Evolutionary conservation across 2,113 vertebrate genomes (phyloP).

Genomic region (Indicator maculatus): DNA sequence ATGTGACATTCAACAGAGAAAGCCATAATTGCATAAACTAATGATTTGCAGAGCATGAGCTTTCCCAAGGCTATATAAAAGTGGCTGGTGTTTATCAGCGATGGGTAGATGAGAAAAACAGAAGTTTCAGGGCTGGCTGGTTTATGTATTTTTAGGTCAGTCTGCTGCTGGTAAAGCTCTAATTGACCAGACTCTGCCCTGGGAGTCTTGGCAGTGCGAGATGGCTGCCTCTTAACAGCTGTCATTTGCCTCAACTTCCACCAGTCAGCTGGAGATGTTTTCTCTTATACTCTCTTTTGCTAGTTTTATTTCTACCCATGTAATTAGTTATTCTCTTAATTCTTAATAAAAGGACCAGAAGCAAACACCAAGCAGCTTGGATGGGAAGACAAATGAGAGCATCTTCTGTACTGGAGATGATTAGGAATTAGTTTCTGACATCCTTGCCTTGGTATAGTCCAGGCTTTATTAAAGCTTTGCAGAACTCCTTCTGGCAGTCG

Average conservation of each 20-base stretch:
- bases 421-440: constrained; percentile 18
- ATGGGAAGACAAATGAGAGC: background rate
- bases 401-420: background rate
- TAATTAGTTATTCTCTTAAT: background rate
- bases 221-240: accelerated
- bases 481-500: constrained; percentile 15
- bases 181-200: background rate
- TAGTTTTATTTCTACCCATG: background rate
- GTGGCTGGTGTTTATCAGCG: background rate
- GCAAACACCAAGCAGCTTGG: background rate
- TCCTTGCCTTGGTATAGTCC: background rate
- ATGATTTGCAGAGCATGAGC: background rate
- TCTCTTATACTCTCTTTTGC: background rate
- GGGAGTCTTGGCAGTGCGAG: background rate
- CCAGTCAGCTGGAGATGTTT: background rate
- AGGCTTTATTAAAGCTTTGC: constrained; percentile 38
- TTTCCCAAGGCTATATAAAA: constrained; percentile 24
- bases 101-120: background rate
- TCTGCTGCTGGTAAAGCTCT: constrained; percentile 5
- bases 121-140: background rate
- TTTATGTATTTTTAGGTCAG: constrained; percentile 16
- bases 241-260: background rate
- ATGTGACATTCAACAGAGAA: background rate
- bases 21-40: background rate
- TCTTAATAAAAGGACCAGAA: constrained; percentile 2